These are phyloP conservation scores for Xiphophorus couchianus DNA, from an alignment of 2,113 vertebrate genomes.

Conservation along the genomic window DNA sequence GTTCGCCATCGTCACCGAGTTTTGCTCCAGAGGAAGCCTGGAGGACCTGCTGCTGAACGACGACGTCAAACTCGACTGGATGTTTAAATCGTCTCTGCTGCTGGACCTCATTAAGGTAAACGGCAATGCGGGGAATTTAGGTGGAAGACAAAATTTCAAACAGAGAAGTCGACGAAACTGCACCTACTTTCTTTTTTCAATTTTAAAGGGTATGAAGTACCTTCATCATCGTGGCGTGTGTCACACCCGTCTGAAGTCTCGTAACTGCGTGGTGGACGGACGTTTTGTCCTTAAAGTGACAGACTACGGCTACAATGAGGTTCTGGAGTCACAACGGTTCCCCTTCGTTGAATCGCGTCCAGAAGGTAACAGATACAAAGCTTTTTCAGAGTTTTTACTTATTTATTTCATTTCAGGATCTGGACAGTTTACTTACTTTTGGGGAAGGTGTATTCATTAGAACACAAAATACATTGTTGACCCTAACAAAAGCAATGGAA, in stretches of 20 bases:
- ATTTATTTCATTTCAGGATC: neutral
- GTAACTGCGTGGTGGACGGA: slow-evolving; percentile 84
- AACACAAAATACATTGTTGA: neutral
- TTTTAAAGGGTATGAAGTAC: slow-evolving; percentile 81
- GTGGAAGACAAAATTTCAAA: neutral
- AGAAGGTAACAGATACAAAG: slow-evolving; percentile 64
- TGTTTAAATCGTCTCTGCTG: slow-evolving; percentile 85
- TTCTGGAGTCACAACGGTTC: slow-evolving; percentile 76
- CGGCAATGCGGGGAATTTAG: neutral
- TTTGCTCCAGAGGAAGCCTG: slow-evolving; percentile 82
- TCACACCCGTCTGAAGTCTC: slow-evolving; percentile 80
- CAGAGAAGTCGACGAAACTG: neutral
- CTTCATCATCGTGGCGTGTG: slow-evolving; percentile 76
- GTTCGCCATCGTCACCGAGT: slow-evolving; percentile 84
- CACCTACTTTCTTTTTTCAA: neutral
- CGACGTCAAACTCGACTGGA: slow-evolving; percentile 85
- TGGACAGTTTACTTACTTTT: neutral
- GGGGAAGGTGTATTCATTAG: neutral
- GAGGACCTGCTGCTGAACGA: slow-evolving; percentile 82
- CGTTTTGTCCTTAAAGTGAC: slow-evolving; percentile 83
- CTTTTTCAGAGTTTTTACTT: neutral
- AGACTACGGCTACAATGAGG: slow-evolving; percentile 79
- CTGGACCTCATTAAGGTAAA: slow-evolving; percentile 82
- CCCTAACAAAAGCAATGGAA: no score
- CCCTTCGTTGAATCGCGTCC: slow-evolving; percentile 53